phyloP scores from a whole-genome alignment of 2,888 invertebrate genomes.

The Monoplex corrugatus region DNA sequence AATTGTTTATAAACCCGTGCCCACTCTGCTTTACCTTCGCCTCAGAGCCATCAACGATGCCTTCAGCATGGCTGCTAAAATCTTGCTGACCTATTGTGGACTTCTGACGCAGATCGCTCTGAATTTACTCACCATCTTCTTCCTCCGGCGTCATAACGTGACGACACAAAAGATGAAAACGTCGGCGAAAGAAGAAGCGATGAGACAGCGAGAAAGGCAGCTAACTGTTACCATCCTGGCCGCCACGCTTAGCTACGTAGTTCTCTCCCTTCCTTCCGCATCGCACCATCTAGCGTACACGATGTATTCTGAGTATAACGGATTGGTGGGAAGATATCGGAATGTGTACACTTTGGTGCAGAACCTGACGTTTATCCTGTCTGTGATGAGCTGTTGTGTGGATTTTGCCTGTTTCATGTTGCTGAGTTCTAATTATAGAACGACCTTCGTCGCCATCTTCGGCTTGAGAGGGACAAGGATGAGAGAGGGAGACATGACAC shows the following conservation, averaged over 20 bases:
- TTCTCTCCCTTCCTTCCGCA: not conserved
- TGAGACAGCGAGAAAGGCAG: conserved; percentile 18
- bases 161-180: not conserved
- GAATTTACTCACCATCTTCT: conserved; percentile 7
- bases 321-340: not conserved
- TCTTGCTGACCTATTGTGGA: not conserved
- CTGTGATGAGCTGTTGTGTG: conserved; percentile 29
- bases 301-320: not conserved
- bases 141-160: conserved; percentile 8
- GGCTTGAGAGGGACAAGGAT: not conserved
- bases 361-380: not conserved
- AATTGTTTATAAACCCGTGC: not conserved
- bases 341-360: not conserved
- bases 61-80: conserved; percentile 12
- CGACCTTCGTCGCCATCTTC: not conserved
- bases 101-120: not conserved
- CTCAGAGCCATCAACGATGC: conserved; percentile 9
- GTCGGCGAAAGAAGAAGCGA: not conserved
- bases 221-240: conserved; percentile 14
- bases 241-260: not conserved
- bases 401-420: conserved; percentile 21
- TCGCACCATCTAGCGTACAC: conserved; percentile 14
- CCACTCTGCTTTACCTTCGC: not conserved
- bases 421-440: conserved; percentile 36
- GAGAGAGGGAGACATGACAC: not conserved